Conservation (phyloP, 35 echinoderm and acorn worm species). For the Holothuria glaberrima region DNA sequence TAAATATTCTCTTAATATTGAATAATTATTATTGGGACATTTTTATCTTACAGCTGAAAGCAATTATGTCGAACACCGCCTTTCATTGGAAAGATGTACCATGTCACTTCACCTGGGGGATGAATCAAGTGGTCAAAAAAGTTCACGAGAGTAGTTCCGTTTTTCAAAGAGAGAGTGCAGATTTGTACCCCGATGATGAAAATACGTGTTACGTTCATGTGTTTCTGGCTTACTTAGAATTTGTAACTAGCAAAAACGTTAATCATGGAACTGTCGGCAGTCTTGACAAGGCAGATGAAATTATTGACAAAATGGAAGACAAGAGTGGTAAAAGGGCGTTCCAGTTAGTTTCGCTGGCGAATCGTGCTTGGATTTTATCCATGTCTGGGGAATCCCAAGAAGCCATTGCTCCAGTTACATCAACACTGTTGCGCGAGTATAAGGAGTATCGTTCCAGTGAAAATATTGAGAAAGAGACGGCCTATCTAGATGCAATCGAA, state of each 20-base stretch:
- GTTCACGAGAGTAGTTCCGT: neutral
- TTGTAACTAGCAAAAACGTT: neutral
- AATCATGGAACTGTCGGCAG: neutral
- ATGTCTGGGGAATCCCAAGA: neutral
- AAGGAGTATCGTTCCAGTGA: too few relatives aligned
- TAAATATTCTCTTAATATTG: too few relatives aligned
- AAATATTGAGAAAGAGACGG: too few relatives aligned
- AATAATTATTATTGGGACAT: too few relatives aligned
- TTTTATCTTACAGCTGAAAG: too few relatives aligned
- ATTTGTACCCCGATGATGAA: neutral
- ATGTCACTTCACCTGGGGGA: too few relatives aligned
- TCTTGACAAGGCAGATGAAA: slow-evolving; percentile 3
- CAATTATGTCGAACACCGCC: too few relatives aligned
- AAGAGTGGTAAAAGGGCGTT: neutral
- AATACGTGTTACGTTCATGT: neutral
- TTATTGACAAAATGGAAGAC: slow-evolving; percentile 14
- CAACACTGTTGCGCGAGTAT: too few relatives aligned
- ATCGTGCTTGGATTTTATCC: slow-evolving; percentile 1
- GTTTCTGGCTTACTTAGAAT: neutral
- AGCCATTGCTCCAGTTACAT: too few relatives aligned
- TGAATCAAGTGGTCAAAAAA: too few relatives aligned
- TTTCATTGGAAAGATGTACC: too few relatives aligned
- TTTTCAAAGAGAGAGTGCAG: neutral
- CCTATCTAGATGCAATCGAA: too few relatives aligned
- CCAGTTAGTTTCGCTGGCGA: neutral